Evolutionary conservation across 1,140 invertebrate genomes (phyloP), one percentile per base, ranked within the genome.

Genomic region (Apis cerana): DNA sequence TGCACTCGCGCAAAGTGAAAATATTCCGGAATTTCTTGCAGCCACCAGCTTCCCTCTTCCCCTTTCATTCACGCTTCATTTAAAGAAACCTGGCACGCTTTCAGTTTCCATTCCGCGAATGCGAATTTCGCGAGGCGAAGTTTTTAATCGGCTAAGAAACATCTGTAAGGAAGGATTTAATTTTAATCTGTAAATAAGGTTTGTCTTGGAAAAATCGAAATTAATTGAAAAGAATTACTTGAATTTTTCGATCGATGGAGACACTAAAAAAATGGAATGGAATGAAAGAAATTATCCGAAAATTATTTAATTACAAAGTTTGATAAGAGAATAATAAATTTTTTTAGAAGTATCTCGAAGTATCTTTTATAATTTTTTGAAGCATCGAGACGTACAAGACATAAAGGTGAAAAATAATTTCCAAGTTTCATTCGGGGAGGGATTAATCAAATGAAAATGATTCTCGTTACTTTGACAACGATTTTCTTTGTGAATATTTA

Each of bases 1-100:
- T 19, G 23, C 27, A 52, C 75, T 70, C 48, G 52, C 43, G 50
- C 52, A 62, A 68, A 74, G 71, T 75, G 58, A 58, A 75, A 84
- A 82, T 81, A 67, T 80, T 52, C 48, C 1, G 12, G 5, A 11
- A 59, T 80, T 27, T 52, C 27, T 27, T 33, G 0, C 17, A 4
- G 17, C 15, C 8, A 0, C 17, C 9, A 8, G 17, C 13, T 23
- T 33, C 23, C 17, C 33, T n/a, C 27, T 2, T 56, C 15, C 8
- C 23, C 17, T 19, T 48, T 19, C 58, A 48, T 74, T 74, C 50
- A 48, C 19, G 1, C 2, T 17, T 19, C 9, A 11, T 52, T 9
- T 17, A 50, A 50, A 50, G 54, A 48, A 33, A 21, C 2, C 10
- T 21, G 27, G 10, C 19, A 9, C 19, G 1, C 11, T 15, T n/a